Base-by-base conservation (phyloP, 2,797 vertebrate genomes). In the Manis crassicaudata region DNA sequence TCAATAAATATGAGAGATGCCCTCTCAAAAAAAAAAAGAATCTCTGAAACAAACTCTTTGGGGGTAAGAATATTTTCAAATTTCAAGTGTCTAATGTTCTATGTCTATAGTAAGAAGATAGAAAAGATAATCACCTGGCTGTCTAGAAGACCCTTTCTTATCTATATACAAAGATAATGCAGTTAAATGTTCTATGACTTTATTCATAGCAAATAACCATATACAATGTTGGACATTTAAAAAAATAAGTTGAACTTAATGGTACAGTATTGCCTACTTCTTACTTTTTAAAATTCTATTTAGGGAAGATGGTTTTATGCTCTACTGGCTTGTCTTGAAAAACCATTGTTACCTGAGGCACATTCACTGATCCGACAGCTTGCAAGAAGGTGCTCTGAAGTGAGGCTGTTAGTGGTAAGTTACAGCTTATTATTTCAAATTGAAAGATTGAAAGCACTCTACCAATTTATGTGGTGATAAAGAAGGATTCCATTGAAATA, bases 341-440 rank as follows among this genome's bases (percentile, higher is more conserved):
- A 99, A 90, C 99, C 99, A 72, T 98, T 99, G 81, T 97, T 99
- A 68, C 99, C 99, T 92, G 99, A 99, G 98, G 99, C 99, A 77
- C 99, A 99, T 97, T 99, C 99, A 32, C 99, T 99, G 96, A 99
- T 99, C 98, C 98, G 99, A 97, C 99, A 99, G 96, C 98, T 99
- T 97, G 99, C 99, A n/a, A 99, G 99, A 97, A 98, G 99, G 93
- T 99, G 99, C 93, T 99, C 99, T 43, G 98, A 99, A 98, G 99
- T 99, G 56, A 99, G 99, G 96, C 98, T 99, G 89, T 97, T 98
- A 50, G 98, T 99, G 99, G 99, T 99, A 98, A 98, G 98, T 92
- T 32, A 40, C 52, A 82, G 75, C 40, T 6, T 90, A 25, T 18
- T 88, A 11, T 90, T 93, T 70, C 76, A 60, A 7, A 56, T 81